Percentiles rank a stretch among this genome's conserved stretches.
Evolutionary conservation across 2,888 invertebrate genomes (phyloP).

Genomic region (Apotomis betuletana): DNA sequence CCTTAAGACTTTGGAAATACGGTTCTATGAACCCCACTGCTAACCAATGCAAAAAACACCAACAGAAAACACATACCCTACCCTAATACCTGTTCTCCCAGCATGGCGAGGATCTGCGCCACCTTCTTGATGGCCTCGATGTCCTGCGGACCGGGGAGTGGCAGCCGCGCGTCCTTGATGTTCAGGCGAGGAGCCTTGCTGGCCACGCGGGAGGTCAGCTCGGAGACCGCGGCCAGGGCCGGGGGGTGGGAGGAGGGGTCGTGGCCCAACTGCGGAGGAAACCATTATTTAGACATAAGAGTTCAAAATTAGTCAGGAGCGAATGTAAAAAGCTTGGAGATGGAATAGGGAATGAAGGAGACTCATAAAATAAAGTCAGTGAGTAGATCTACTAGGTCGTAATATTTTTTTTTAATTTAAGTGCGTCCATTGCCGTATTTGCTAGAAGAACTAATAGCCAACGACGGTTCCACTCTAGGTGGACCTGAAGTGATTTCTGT

Average conservation of each 20-base stretch:
- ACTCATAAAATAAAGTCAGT: no score
- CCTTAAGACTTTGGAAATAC: no score
- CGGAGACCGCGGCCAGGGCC: conserved; percentile 53
- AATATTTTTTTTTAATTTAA: no score
- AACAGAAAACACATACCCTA: conserved; percentile 43
- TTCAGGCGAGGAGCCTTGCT: conserved; percentile 47
- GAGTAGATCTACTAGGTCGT: no score
- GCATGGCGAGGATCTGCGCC: conserved; percentile 70
- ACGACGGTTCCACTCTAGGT: no score
- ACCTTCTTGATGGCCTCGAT: conserved; percentile 71
- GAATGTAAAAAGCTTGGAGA: no score
- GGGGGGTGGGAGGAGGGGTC: conserved; percentile 38
- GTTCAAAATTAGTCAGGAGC: background rate
- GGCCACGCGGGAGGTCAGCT: conserved; percentile 50
- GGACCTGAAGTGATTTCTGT: no score
- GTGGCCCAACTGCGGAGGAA: conserved; percentile 26
- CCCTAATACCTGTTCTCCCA: conserved; percentile 72
- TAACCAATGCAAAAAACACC: background rate
- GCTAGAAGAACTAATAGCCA: no score
- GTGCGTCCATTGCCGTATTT: no score
- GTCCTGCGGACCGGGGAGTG: conserved; percentile 64
- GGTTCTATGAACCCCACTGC: no score
- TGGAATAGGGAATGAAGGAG: no score
- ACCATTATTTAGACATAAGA: background rate
- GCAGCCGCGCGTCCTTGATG: conserved; percentile 54